Evolutionary conservation across 2,888 invertebrate genomes (phyloP), one percentile per base, ranked within the genome.

Genomic region (Andrena hattorfiana): DNA sequence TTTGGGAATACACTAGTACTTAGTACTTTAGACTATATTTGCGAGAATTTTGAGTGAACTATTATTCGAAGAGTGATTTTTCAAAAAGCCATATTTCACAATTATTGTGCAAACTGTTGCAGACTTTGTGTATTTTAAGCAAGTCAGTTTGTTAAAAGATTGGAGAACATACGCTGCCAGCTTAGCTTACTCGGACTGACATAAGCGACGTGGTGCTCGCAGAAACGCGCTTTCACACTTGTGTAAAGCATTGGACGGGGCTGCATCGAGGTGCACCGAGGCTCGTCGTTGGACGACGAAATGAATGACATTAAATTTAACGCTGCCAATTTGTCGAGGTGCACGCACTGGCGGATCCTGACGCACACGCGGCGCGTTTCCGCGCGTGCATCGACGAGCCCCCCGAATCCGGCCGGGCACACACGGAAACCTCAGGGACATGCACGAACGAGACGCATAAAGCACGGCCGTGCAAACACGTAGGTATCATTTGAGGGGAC

Each of bases 291-390:
- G 68, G 71, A 63, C 77, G 72, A 66, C 72, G 74, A 85, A 91
- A 91, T 89, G 90, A 92, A 90, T 90, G 90, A 90, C 90, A 90
- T 92, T 90, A 91, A 92, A 92, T 92, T 90, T 91, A 92, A 92
- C 90, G 91, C 86, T 86, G 88, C 86, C 89, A 90, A 92, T 92
- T 92, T 90, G 92, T 92, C 90, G 92, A 81, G 49, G 66, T 70
- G 74, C 77, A 85, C 77, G 84, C 77, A 77, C 56, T 68, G 74
- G 54, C 70, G 69, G 63, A 56, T 66, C 63, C 71, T 35, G 74
- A 23, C 79, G 60, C 76, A 64, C 77, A 72, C 73, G 67, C 71
- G 76, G 42, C 68, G 74, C 69, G 51, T 64, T 77, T 73, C 69
- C 64, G 76, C 20, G 56, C 42, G 59, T 62, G 70, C 67, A 79